Evolutionary conservation across 2,113 vertebrate genomes (phyloP).

Genomic region (Melanotaenia duboulayi): DNA sequence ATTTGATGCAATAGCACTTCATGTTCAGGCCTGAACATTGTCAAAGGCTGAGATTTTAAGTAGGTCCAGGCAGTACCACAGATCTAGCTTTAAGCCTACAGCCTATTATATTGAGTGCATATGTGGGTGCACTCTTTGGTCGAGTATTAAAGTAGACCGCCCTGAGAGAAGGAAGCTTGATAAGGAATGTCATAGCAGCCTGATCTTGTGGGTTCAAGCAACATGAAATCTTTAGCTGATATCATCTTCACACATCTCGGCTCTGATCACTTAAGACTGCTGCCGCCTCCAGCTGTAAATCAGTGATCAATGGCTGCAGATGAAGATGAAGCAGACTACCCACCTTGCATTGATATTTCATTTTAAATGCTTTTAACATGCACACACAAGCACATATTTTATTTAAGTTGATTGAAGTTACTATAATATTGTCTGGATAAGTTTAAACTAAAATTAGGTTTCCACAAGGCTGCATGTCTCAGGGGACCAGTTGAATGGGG

Average conservation of each 20-base stretch:
- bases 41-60: conserved; percentile 44
- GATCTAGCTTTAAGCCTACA: conserved; percentile 18
- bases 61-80: conserved; percentile 41
- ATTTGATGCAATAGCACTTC: neutral
- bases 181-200: conserved; percentile 44
- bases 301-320: conserved; percentile 6
- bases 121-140: conserved; percentile 22
- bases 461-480: too few species aligned
- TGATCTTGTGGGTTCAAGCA: conserved; percentile 10
- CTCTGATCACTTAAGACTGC: neutral
- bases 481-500: neutral
- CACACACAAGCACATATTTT: neutral
- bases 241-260: neutral
- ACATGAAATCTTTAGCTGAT: conserved; percentile 18
- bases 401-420: neutral
- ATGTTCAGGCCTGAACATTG: conserved; percentile 16
- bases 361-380: neutral
- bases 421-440: neutral
- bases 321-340: neutral
- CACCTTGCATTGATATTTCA: neutral
- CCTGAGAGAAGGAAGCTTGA: conserved; percentile 29
- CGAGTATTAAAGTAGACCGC: conserved; percentile 19
- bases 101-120: conserved; percentile 25
- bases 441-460: neutral
- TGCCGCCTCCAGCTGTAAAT: neutral